Evolutionary conservation across 2,888 invertebrate genomes (phyloP), one percentile per base, ranked within the genome.

Genomic region (Acrobasis suavella): DNA sequence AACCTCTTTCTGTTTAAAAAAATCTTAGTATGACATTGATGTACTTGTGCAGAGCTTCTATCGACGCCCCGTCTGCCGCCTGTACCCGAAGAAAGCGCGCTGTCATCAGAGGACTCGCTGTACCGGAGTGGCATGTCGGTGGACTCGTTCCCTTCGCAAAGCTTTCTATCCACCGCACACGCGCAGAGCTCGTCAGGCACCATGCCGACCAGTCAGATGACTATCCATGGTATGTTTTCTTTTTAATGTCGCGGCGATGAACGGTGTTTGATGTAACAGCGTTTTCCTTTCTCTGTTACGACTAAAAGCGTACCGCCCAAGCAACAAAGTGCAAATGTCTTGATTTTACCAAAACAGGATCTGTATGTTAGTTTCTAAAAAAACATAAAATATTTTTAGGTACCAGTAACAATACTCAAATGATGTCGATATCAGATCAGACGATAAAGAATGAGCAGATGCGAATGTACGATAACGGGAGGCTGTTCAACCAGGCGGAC

Each of bases 81-180:
- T 16, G 94, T 95, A 65, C 94, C 94, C 8, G 94, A 95, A 75
- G 95, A 95, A 77, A 87, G 90, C 62, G 78, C 93, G 50, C 69
- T 91, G 39, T 77, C 85, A 51, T 65, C 86, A 32, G 94, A 94
- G 69, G 94, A 94, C 65, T 77, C 91, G 56, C 80, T 94, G 80
- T 92, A 93, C 71, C 78, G 90, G 63, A 77, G 82, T 66, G 81
- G 81, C 16, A 93, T 93, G 83, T 86, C 91, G 50, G 85, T 88
- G 66, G 91, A 90, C 73, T 70, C 87, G 1, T 91, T 88, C 76
- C 76, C 75, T 55, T 72, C 83, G 17, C 85, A 87, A 65, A 80
- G 80, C 39, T 91, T 86, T 72, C 78, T 83, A 67, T 67, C 76
- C 62, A 76, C 72, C 65, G 80, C 67, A 62, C 87, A 86, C 65